These are phyloP conservation scores for Halocynthia roretzi DNA, from an alignment of 23 tunicate species.

Conservation along the genomic window DNA sequence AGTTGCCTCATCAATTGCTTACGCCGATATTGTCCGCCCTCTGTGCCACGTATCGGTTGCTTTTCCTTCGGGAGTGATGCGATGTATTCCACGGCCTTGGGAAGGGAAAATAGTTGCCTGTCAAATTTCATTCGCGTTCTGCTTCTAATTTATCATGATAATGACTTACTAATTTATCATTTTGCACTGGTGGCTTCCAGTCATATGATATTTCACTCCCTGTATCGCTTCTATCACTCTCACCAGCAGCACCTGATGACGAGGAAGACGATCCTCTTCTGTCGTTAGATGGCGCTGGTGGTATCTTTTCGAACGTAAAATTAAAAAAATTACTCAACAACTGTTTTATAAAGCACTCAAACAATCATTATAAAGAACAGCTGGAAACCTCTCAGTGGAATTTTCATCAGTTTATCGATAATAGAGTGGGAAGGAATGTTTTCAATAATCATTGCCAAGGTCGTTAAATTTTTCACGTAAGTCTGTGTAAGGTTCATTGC, in stretches of 20 bases:
- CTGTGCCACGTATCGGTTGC: slow-evolving; percentile 74
- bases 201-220: slow-evolving; percentile 29
- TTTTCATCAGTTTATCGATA: too few relatives aligned
- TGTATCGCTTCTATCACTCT: neutral
- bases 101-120: neutral
- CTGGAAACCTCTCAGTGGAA: neutral
- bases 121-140: neutral
- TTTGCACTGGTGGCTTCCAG: slow-evolving; percentile 62
- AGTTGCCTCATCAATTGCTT: slow-evolving; percentile 94
- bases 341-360: too few relatives aligned
- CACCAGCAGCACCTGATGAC: neutral
- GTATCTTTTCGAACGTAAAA: neutral
- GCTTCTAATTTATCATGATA: neutral
- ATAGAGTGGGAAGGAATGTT: too few relatives aligned
- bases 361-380: neutral
- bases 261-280: slow-evolving; percentile 21
- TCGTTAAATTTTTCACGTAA: too few relatives aligned
- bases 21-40: slow-evolving; percentile 76
- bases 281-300: slow-evolving; percentile 25
- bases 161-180: slow-evolving; percentile 42
- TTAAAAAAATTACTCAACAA: too few relatives aligned
- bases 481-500: too few relatives aligned
- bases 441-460: too few relatives aligned
- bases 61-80: slow-evolving; percentile 71
- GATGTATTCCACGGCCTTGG: slow-evolving; percentile 48